Evolutionary conservation across 2,888 invertebrate species (phyloP).

Genomic region (Torymus auratus): DNA sequence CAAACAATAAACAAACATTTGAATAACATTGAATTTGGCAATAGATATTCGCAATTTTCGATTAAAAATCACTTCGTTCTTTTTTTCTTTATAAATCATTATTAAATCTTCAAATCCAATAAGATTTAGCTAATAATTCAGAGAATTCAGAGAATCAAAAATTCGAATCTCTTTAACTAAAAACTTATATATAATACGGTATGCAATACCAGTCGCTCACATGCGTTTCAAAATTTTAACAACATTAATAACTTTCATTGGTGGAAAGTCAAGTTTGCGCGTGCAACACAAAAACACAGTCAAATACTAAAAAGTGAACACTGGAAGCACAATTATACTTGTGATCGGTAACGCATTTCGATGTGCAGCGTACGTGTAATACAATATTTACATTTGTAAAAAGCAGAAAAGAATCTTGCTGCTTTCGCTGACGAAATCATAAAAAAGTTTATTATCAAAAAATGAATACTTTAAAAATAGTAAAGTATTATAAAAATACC

Average conservation of each 20-base stretch:
- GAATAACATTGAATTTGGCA: constrained; percentile 45
- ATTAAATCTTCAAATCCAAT: not conserved
- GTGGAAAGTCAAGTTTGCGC: not conserved
- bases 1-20: constrained; percentile 40
- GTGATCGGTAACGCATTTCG: constrained; percentile 41
- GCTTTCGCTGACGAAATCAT: constrained; percentile 12
- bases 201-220: not conserved
- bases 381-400: constrained; percentile 20
- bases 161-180: not conserved
- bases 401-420: constrained; percentile 1
- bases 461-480: constrained; percentile 25
- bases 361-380: constrained; percentile 31
- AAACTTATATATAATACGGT: not conserved
- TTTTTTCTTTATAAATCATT: constrained; percentile 12
- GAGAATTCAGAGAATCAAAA: not conserved
- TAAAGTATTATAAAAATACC: constrained; percentile 34
- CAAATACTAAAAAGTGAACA: constrained; percentile 55
- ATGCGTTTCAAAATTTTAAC: constrained; percentile 9
- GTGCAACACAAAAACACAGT: constrained; percentile 36
- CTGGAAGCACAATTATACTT: constrained; percentile 51
- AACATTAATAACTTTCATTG: constrained; percentile 5
- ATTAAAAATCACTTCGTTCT: not conserved
- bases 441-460: constrained; percentile 40
- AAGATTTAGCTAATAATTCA: not conserved
- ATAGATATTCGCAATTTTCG: constrained; percentile 43